Evolutionary conservation across 2,113 vertebrate genomes (phyloP).

Genomic region (Delphinus delphis): DNA sequence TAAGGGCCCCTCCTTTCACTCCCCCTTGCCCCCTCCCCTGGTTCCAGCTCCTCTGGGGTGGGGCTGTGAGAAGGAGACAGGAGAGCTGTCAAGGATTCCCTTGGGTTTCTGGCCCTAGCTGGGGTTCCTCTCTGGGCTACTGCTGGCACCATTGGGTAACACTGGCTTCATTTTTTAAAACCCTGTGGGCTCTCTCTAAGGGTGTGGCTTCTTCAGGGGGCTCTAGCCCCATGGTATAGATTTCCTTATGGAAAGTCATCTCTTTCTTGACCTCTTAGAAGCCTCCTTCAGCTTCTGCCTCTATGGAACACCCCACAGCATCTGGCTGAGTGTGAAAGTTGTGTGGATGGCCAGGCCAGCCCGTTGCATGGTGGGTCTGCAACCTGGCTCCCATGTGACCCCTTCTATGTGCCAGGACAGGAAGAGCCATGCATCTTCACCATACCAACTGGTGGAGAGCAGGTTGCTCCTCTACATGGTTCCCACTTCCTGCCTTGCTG

Average conservation of each 20-base stretch:
- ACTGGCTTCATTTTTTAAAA: neutral
- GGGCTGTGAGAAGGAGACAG: neutral
- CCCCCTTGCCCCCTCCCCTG: too few relatives aligned
- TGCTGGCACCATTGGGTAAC: neutral
- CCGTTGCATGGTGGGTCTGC: rapidly evolving
- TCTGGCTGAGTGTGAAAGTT: neutral
- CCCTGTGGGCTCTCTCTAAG: neutral
- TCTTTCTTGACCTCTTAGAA: neutral
- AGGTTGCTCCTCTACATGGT: neutral
- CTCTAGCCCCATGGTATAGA: neutral
- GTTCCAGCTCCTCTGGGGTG: neutral
- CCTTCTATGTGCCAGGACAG: neutral
- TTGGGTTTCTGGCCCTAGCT: neutral
- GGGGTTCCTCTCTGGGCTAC: neutral
- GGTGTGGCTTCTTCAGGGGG: neutral
- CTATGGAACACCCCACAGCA: too few relatives aligned
- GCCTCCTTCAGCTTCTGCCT: neutral
- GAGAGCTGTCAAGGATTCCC: neutral
- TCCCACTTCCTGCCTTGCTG: neutral
- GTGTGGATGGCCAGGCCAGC: neutral
- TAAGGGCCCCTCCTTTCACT: neutral
- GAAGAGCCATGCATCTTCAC: rapidly evolving
- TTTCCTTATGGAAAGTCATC: neutral
- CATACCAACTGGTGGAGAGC: rapidly evolving
- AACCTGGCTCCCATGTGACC: neutral